Conservation (phyloP, 2,113 vertebrate genomes). For the Myodes glareolus region DNA sequence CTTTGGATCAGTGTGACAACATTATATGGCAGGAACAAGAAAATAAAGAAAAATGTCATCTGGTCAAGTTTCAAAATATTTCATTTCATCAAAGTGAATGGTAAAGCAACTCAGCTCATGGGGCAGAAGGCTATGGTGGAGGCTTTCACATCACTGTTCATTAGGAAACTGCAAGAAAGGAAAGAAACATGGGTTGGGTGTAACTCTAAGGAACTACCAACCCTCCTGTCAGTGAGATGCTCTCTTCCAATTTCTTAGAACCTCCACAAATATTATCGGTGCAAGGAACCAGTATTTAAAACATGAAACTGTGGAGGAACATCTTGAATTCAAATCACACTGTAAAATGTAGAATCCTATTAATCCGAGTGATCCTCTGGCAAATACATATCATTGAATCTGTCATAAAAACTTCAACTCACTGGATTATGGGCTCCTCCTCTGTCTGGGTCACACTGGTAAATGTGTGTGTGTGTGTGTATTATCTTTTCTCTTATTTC, state of each 20-base stretch:
- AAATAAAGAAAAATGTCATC: neutral
- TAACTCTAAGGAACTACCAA: neutral
- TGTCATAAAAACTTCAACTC: neutral
- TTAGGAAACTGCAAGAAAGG: neutral
- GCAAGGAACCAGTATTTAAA: neutral
- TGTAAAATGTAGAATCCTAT: neutral
- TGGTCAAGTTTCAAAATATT: neutral
- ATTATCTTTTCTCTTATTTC: neutral
- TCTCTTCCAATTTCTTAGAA: neutral
- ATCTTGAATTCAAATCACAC: neutral
- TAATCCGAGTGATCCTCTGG: neutral
- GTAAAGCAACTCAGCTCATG: neutral
- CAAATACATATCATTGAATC: neutral
- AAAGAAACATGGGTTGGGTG: too few species aligned
- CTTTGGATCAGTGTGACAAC: neutral
- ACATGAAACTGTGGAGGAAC: neutral
- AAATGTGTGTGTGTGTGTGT: neutral
- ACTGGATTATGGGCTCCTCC: neutral
- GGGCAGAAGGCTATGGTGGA: neutral
- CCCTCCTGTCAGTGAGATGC: neutral
- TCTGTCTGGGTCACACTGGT: neutral
- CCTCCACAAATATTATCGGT: neutral
- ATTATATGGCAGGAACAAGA: neutral
- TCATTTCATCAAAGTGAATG: neutral
- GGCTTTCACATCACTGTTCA: too few species aligned